These are phyloP conservation scores for Gopherus evgoodei DNA, from an alignment of 2,113 vertebrate species.

Conservation along the genomic window DNA sequence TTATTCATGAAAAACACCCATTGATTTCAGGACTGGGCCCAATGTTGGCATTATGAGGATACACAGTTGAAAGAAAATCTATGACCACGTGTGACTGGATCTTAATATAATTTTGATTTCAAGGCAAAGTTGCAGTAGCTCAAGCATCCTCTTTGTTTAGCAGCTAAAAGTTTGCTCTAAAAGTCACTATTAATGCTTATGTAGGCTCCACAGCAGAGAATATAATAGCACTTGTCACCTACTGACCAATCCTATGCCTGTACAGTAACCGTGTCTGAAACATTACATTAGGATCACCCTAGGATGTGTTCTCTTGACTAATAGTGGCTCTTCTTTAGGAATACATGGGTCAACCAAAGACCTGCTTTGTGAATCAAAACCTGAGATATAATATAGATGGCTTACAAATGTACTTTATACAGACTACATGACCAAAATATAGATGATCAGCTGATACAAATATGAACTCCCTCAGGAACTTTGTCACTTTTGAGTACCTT, in stretches of 20 bases:
- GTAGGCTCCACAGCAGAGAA: neutral
- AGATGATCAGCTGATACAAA: conserved; percentile 30
- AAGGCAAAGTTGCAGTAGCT: neutral
- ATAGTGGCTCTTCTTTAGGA: conserved; percentile 22
- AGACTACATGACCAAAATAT: conserved; percentile 3
- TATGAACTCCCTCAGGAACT: conserved; percentile 25
- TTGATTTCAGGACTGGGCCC: neutral
- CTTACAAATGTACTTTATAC: conserved; percentile 33
- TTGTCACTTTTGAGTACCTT: conserved; percentile 37
- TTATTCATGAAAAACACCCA: neutral
- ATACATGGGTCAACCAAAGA: neutral
- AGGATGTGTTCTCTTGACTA: conserved; percentile 1
- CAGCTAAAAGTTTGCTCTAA: neutral
- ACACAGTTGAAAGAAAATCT: neutral
- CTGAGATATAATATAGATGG: neutral
- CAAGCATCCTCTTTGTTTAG: neutral
- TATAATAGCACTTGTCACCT: conserved; percentile 11
- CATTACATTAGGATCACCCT: neutral
- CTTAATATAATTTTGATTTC: neutral
- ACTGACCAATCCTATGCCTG: neutral
- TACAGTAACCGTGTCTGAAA: neutral
- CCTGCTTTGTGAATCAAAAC: conserved; percentile 11
- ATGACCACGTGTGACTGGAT: neutral
- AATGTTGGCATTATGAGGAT: neutral
- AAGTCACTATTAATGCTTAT: neutral